phyloP scores from a whole-genome alignment of 2,888 invertebrate species.

The Ophion ellenae region DNA sequence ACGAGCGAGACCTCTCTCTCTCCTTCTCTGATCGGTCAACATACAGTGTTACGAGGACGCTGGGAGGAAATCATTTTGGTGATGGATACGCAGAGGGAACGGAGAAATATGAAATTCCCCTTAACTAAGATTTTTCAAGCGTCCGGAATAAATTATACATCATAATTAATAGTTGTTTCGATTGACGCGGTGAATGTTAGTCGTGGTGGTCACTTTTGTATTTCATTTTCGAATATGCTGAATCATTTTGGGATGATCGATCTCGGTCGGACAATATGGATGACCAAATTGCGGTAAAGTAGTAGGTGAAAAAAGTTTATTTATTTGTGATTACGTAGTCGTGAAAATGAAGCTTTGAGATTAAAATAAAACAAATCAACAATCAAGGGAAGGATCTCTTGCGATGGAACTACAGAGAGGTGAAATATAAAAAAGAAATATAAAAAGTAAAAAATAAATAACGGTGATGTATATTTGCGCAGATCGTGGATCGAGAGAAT shows the following conservation, averaged over 20 bases:
- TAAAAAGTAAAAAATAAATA: too few species aligned
- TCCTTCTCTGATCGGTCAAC: neutral
- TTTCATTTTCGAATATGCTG: too few species aligned
- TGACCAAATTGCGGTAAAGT: neutral
- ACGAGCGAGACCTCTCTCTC: constrained; percentile 16
- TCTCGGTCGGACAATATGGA: neutral
- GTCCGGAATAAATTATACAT: neutral
- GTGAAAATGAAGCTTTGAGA: neutral
- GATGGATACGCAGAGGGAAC: neutral
- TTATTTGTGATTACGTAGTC: neutral
- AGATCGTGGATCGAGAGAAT: too few species aligned
- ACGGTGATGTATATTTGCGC: too few species aligned
- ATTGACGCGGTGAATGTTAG: neutral
- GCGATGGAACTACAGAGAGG: too few species aligned
- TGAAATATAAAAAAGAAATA: too few species aligned
- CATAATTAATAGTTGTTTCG: neutral
- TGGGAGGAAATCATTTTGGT: neutral
- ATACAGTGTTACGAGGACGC: neutral
- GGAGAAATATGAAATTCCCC: neutral
- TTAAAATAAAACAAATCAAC: too few species aligned
- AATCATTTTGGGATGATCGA: neutral
- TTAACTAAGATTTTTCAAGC: constrained; percentile 1
- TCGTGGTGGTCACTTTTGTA: neutral
- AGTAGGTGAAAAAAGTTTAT: neutral
- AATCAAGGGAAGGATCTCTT: too few species aligned